Conservation (phyloP, 2,888 invertebrate genomes). For the Phoronis australis region DNA sequence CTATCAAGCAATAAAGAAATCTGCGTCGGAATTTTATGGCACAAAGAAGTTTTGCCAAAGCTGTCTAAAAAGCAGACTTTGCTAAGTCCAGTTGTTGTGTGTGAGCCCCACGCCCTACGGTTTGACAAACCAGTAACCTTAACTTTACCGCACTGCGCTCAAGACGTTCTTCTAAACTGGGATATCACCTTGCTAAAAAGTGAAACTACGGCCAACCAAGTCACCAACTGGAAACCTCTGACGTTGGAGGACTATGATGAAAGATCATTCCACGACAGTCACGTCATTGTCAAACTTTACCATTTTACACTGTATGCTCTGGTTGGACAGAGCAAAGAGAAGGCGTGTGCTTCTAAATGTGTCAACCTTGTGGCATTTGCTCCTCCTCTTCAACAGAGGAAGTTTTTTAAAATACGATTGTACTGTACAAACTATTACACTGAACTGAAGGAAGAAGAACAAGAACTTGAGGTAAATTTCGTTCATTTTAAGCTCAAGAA, state of each 20-base stretch:
- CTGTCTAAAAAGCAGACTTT: constrained; percentile 13
- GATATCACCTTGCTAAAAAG: constrained; percentile 13
- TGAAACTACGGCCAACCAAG: constrained; percentile 7
- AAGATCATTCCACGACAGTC: constrained; percentile 4
- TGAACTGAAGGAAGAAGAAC: no score
- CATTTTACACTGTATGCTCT: constrained; percentile 24
- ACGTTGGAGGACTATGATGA: constrained; percentile 13
- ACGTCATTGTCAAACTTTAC: constrained; percentile 14
- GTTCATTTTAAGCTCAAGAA: no score
- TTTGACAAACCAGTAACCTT: constrained; percentile 19
- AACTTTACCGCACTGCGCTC: constrained; percentile 22
- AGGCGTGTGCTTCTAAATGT: constrained; percentile 17
- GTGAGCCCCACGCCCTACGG: constrained; percentile 18
- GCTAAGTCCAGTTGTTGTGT: constrained; percentile 23
- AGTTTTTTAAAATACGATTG: constrained; percentile 19
- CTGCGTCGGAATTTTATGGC: constrained; percentile 20
- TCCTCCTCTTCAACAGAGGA: constrained; percentile 11
- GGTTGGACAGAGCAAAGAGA: constrained; percentile 16
- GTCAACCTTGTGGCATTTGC: constrained; percentile 23
- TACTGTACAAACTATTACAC: constrained; percentile 23
- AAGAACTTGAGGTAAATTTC: no score
- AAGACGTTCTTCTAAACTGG: constrained; percentile 17
- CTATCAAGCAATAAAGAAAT: constrained; percentile 11
- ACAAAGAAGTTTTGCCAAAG: constrained; percentile 12
- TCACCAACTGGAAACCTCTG: constrained; percentile 15